These are phyloP conservation scores for Cichladusa arquata DNA, from an alignment of 2,113 vertebrate species.

Conservation along the genomic window DNA sequence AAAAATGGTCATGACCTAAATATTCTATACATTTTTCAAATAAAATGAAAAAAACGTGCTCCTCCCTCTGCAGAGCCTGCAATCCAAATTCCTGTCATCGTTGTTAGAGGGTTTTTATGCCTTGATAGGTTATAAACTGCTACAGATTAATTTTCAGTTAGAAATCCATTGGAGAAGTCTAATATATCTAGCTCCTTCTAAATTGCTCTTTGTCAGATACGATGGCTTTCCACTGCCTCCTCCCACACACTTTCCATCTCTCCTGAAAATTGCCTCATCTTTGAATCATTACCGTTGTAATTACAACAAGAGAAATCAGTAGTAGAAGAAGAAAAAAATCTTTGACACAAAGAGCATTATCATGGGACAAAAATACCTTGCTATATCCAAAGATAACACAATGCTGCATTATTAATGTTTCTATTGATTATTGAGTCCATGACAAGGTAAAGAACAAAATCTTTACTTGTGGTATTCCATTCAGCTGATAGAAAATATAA, in stretches of 20 bases:
- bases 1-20: not conserved
- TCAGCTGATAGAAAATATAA: not conserved
- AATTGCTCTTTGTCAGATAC: conserved; percentile 62
- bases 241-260: conserved; percentile 57
- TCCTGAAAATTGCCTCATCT: conserved; percentile 61
- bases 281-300: conserved; percentile 58
- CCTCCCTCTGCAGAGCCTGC: not conserved
- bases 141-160: conserved; percentile 53
- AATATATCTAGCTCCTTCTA: conserved; percentile 26
- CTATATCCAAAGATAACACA: conserved; percentile 33
- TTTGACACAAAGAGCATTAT: conserved; percentile 31
- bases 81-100: not conserved
- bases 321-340: conserved; percentile 2
- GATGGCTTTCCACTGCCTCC: conserved; percentile 45
- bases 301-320: conserved; percentile 53
- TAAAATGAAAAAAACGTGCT: not conserved
- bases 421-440: not conserved
- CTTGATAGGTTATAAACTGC: conserved; percentile 20
- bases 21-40: not conserved
- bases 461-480: not conserved
- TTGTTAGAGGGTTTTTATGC: not conserved
- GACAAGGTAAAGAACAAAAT: not conserved
- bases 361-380: conserved; percentile 53
- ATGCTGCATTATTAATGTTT: not conserved
- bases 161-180: conserved; percentile 22